Percentiles rank a stretch among this genome's conserved stretches.
These are phyloP conservation scores for Trematomus loennbergii DNA, from an alignment of 2,113 vertebrate genomes.

Conservation along the genomic window DNA sequence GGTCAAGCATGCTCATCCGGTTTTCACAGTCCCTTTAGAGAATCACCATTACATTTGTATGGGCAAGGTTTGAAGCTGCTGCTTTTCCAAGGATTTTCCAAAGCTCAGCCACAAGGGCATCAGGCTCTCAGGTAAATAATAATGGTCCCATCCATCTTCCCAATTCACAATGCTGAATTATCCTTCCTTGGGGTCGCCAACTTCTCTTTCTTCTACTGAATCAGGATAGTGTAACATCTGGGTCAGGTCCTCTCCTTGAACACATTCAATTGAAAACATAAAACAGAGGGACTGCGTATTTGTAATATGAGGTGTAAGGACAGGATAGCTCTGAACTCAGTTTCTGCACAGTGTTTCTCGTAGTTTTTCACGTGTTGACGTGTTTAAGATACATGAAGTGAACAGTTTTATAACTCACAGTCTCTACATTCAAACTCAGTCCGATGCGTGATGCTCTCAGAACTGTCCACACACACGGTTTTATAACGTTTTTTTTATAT, in stretches of 20 bases:
- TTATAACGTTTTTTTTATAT: slow-evolving; percentile 19
- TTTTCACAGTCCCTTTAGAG: slow-evolving; percentile 32
- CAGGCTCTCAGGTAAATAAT: slow-evolving; percentile 56
- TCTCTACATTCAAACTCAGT: no score
- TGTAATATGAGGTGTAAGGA: neutral
- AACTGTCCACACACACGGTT: neutral
- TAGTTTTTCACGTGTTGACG: neutral
- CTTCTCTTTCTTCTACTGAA: slow-evolving; percentile 19
- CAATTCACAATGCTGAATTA: slow-evolving; percentile 55
- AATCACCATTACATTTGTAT: slow-evolving; percentile 53
- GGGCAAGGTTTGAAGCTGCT: slow-evolving; percentile 37
- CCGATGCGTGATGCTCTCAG: neutral
- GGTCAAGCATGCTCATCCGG: slow-evolving; percentile 58
- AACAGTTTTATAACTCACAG: no score
- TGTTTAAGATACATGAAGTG: no score
- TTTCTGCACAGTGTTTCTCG: neutral
- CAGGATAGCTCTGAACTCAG: neutral
- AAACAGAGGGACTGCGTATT: slow-evolving; percentile 10
- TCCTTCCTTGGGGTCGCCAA: slow-evolving; percentile 24
- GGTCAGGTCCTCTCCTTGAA: slow-evolving; percentile 35
- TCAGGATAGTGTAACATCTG: slow-evolving; percentile 20
- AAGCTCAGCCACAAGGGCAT: slow-evolving; percentile 41
- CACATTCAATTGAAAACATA: slow-evolving; percentile 18
- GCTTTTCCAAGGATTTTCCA: slow-evolving; percentile 45
- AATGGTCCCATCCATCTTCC: slow-evolving; percentile 69